phyloP scores from a whole-genome alignment of 2,797 vertebrate species.

The Tapera naevia region DNA sequence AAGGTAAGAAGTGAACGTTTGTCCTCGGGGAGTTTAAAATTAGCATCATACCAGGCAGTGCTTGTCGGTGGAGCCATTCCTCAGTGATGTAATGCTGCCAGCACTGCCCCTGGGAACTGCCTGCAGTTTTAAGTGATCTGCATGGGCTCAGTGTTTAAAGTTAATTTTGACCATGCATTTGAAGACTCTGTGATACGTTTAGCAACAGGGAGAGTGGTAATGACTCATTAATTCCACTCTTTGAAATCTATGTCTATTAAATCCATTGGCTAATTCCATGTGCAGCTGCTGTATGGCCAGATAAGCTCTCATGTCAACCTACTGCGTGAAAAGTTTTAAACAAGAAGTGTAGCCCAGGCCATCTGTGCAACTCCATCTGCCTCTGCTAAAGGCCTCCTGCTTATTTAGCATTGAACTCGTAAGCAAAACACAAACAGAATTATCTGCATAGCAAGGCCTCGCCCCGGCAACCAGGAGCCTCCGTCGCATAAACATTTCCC shows the following conservation, averaged over 20 bases:
- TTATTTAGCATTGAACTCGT: neutral
- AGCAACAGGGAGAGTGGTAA: neutral
- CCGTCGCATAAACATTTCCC: neutral
- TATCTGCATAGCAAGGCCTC: neutral
- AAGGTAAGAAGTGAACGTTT: neutral
- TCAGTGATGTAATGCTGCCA: neutral
- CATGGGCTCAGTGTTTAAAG: neutral
- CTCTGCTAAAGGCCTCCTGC: neutral
- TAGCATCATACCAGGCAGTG: neutral
- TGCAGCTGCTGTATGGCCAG: neutral
- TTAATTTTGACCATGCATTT: neutral
- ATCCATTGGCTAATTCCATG: neutral
- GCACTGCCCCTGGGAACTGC: fast-evolving
- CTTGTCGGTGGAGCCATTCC: neutral
- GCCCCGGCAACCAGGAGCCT: neutral
- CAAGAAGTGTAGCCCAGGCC: neutral
- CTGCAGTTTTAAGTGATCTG: neutral
- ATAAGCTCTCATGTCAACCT: fast-evolving
- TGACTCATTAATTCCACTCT: conserved; percentile 1
- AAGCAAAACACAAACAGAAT: neutral
- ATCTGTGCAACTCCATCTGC: neutral
- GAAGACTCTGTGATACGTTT: neutral
- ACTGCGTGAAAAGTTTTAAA: neutral
- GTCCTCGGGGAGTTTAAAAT: conserved; percentile 32
- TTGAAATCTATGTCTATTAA: neutral